A percentile compares a stretch with the other conserved stretches of the same genome.
Conservation (phyloP, 2,888 invertebrate species). For the Caenorhabditis sulstoni region DNA sequence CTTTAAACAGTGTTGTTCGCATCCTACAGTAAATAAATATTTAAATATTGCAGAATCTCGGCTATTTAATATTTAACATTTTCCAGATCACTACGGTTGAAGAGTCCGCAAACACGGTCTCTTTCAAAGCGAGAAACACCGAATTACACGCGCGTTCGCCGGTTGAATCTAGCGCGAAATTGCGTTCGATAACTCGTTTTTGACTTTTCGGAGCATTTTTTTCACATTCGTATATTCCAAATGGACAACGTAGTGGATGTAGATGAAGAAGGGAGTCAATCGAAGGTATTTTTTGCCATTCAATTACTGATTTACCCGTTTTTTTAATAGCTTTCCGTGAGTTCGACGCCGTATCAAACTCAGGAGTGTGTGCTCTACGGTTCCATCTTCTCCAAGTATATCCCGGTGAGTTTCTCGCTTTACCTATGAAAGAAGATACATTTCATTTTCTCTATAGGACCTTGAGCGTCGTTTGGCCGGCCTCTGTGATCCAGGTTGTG, state of each 20-base stretch:
- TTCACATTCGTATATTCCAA: not conserved
- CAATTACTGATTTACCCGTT: not conserved
- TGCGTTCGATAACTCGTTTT: no score
- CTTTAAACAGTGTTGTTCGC: no score
- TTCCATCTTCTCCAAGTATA: slow-evolving; percentile 43
- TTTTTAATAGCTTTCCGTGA: slow-evolving; percentile 36
- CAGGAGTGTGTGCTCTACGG: slow-evolving; percentile 70
- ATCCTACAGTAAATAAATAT: no score
- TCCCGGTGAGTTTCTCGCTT: slow-evolving; percentile 53
- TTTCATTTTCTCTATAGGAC: slow-evolving; percentile 45
- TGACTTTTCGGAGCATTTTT: not conserved
- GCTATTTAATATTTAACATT: no score
- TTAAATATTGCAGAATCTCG: no score
- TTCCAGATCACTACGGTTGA: no score
- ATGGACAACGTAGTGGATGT: slow-evolving; percentile 56
- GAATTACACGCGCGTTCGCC: no score
- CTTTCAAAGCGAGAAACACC: no score
- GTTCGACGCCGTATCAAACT: slow-evolving; percentile 61
- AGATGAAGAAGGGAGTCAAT: slow-evolving; percentile 40
- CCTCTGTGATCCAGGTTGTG: slow-evolving; percentile 69
- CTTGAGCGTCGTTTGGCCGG: slow-evolving; percentile 66
- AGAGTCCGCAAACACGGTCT: no score
- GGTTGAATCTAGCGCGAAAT: no score
- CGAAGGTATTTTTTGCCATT: slow-evolving; percentile 6
- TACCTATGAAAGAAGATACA: no score